Evolutionary conservation across 2,113 vertebrate genomes (phyloP).

Genomic region (Myotis yumanensis): DNA sequence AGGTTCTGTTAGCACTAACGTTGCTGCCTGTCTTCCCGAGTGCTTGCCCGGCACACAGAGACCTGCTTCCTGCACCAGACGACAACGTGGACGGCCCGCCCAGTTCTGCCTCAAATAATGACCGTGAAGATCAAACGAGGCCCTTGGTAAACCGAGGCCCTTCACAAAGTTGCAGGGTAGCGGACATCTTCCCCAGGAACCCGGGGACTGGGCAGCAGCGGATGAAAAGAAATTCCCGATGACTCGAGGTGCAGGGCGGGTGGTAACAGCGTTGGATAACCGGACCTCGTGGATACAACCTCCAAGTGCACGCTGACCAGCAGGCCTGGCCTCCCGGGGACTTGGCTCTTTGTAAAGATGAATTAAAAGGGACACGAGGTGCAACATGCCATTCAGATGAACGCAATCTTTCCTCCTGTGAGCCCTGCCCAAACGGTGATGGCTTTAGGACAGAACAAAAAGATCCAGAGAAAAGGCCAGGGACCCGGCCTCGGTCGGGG

Average conservation of each 20-base stretch:
- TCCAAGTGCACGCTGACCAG: not conserved
- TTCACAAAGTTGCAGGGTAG: conserved; percentile 6
- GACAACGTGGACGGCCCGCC: not conserved
- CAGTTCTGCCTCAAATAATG: conserved; percentile 20
- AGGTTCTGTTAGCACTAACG: not conserved
- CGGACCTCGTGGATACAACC: not conserved
- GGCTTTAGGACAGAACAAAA: conserved; percentile 46
- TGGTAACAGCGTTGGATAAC: not conserved
- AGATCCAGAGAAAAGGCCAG: not conserved
- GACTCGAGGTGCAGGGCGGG: not conserved
- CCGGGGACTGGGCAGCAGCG: not conserved
- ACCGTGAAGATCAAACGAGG: not conserved
- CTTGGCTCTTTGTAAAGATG: not conserved
- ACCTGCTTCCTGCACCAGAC: not conserved
- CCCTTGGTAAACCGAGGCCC: not conserved
- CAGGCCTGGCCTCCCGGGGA: conserved; percentile 18
- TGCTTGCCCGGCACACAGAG: not conserved
- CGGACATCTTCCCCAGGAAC: not conserved
- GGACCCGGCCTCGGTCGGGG: not conserved
- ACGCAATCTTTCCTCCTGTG: conserved; percentile 10
- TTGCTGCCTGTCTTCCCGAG: not conserved
- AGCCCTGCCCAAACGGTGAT: conserved; percentile 6
- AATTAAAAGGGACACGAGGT: not conserved
- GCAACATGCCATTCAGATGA: conserved; percentile 1
- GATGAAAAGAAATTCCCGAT: conserved; percentile 19